Base-by-base conservation (phyloP, 2,113 vertebrate species). In the Craseonycteris thonglongyai region DNA sequence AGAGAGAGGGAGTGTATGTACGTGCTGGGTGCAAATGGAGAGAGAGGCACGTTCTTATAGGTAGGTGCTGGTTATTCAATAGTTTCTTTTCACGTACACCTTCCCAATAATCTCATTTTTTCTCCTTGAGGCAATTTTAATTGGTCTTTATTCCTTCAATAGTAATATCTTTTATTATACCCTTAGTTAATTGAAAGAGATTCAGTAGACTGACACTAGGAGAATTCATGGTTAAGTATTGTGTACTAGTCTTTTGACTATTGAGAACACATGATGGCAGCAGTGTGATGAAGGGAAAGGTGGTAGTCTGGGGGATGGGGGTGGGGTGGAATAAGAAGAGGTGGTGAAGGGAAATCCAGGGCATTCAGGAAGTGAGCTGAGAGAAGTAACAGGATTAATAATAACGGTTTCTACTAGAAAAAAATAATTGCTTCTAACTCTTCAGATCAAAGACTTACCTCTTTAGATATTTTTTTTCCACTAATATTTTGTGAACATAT, bases 1-100 rank as follows among this genome's bases (percentile, higher is more conserved):
- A 51, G 5, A 13, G 22, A 33, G 11, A 82, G 56, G 3, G 12
- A n/a, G n/a, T n/a, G n/a, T n/a, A n/a, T 7, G 0, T 14, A 24
- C 33, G 15, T 5, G 12, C 33, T 28, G 1, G 7, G 28, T 16
- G 47, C 40, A 9, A 63, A 15, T 22, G 1, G 14, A 75, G 38
- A 95, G 58, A 24, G 8, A 79, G 51, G 10, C 35, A 71, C 8
- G 28, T 42, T 78, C 47, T 71, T 59, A 74, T 4, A 75, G 38
- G 40, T 24, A 30, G 13, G 24, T 30, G 72, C 49, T 35, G 28
- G 14, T 82, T 86, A 59, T 38, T 81, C 58, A 81, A 24, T 10
- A 7, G 10, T 59, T 88, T 79, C 6, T 56, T 81, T 80, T 71
- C n/a, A 19, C 0, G 30, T 4, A 4, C 0, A 87, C 13, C 45